Conservation (phyloP, 1,140 invertebrate species). For the Conus betulinus region DNA sequence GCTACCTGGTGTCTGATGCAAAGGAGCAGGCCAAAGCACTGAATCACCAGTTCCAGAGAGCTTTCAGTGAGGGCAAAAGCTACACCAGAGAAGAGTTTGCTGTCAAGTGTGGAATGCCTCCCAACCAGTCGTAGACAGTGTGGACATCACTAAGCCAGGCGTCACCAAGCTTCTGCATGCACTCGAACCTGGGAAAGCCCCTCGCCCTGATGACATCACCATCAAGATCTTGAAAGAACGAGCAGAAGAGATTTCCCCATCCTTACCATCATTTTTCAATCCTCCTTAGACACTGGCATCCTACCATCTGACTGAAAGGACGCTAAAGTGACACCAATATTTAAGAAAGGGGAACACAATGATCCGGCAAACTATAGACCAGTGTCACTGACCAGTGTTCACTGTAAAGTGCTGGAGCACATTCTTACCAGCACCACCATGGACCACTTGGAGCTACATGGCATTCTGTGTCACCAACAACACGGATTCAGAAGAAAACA, state of each 20-base stretch:
- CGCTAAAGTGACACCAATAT: slow-evolving; percentile 11
- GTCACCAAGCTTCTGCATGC: not conserved
- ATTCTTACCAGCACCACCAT: slow-evolving; percentile 41
- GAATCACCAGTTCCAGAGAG: not conserved
- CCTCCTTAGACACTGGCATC: not conserved
- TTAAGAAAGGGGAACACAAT: slow-evolving; percentile 43
- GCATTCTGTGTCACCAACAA: slow-evolving; percentile 29
- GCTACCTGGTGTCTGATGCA: not conserved
- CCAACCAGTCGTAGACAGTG: not conserved
- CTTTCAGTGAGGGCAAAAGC: not conserved
- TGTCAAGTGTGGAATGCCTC: not conserved
- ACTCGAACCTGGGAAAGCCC: not conserved
- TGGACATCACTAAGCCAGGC: not conserved
- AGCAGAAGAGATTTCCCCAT: not conserved
- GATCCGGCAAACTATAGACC: slow-evolving; percentile 41
- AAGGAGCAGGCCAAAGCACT: not conserved
- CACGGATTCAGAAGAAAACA: slow-evolving; percentile 38
- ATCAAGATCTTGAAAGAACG: slow-evolving; percentile 19
- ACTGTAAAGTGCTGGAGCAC: slow-evolving; percentile 48
- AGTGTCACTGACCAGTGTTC: slow-evolving; percentile 40
- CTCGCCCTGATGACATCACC: slow-evolving; percentile 9
- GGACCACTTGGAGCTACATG: slow-evolving; percentile 37
- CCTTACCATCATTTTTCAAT: slow-evolving; percentile 24
- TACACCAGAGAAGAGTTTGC: not conserved
- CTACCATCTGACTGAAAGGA: slow-evolving; percentile 7